Base-by-base conservation (phyloP, 2,888 invertebrate genomes). In the Molanna angustata region DNA sequence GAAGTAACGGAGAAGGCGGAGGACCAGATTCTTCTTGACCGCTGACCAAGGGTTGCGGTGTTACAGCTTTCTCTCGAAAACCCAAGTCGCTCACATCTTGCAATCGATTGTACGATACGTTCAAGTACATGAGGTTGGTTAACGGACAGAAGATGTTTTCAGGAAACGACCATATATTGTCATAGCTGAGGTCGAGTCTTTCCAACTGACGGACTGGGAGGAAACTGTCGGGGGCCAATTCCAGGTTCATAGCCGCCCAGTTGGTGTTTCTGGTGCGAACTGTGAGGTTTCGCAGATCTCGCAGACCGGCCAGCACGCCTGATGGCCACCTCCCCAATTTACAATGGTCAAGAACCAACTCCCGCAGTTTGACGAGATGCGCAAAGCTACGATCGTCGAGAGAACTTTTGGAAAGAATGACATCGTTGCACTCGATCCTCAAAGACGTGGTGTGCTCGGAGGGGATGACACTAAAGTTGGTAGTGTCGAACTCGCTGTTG, bases 91-190 rank as follows among this genome's bases (percentile, higher is more conserved):
- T 85, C 39, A 94, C 86, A 67, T 94, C 93, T 74, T 92, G 92
- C 58, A 94, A 75, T 60, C 90, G 83, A 71, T 94, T 94, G 64
- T 86, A 85, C 59, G 92, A 92, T 62, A 94, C 85, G 69, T 94
- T 94, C 61, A 94, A 74, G 59, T 82, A 80, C 56, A 88, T 85
- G 63, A 93, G 76, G 66, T 88, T 90, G 32, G 84, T 85, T 62
- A 92, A 71, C 2, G 89, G 84, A 66, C 93, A 93, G 72, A 93
- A 93, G 59, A 91, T 79, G 65, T 86, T 86, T 64, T 89, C 89
- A 18, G 92, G 91, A 68, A 93, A 83, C 49, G 89, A 88, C 90
- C 90, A 91, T 67, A 93, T 90, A 69, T 92, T 92, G 70, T 93
- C 92, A 66, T 85, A 85, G 66, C 90, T 91, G 60, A 94, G 76